Evolutionary conservation across 2,113 vertebrate species (phyloP), one percentile per base, ranked within the genome.

Genomic region (Aldabrachelys gigantea): DNA sequence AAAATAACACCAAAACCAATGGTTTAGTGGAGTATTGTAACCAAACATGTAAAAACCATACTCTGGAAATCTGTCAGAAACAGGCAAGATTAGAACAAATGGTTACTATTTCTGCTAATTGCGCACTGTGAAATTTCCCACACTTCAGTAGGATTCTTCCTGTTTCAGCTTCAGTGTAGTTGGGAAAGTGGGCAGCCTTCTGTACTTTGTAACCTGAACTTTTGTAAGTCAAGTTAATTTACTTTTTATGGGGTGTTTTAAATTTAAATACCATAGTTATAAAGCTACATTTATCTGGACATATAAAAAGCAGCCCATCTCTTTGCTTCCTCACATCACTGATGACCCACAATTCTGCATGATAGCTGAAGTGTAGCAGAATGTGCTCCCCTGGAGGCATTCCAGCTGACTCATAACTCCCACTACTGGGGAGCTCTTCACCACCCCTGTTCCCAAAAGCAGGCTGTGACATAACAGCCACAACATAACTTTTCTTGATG

Each of bases 281-380:
- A 90, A 27, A 59, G 14, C 17, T 80, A 35, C 56, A 62, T 62
- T 83, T 25, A 87, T 72, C 35, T 87, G n/a, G 9, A 8, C 25
- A 54, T 19, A 50, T 9, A 12, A 79, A 65, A 87, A 87, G 27
- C 50, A 65, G 50, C 50, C 0, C 0, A 41, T 17, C 5, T 8
- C 5, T 85, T 56, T 35, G 54, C 10, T 88, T 86, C 62, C 86
- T 50, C 0, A 1, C 57, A 44, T 89, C 29, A 1, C 7, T 62
- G 52, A 21, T 80, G 81, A 29, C 54, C 81, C 27, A 54, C 76
- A 89, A 49, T 19, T 31, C 90, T 59, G 49, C 0, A 4, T 2
- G 1, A 0, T 1, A 0, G 0, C 62, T 93, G 59, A 44, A 80
- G 69, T 24, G 84, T 82, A 83, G 21, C 0, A 4, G 76, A 29